These are phyloP conservation scores for Strix aluco DNA, from an alignment of 2,113 vertebrate species.

Conservation along the genomic window DNA sequence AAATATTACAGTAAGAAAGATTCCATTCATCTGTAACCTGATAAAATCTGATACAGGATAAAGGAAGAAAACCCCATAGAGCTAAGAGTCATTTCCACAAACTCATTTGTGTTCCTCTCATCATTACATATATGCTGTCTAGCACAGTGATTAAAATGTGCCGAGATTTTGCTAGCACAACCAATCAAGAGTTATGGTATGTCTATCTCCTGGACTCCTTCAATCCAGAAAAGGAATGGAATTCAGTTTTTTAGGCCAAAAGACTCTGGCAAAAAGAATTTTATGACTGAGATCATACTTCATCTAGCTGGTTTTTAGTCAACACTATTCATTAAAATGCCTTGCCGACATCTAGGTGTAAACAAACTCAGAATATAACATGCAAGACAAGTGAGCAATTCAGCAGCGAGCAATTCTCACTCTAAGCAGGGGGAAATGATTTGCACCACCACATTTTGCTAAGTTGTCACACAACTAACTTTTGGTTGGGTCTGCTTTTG, in stretches of 20 bases:
- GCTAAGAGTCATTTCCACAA: neutral
- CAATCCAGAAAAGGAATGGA: neutral
- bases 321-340: neutral
- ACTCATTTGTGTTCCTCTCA: neutral
- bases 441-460: neutral
- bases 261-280: neutral
- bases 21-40: neutral
- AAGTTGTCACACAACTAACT: neutral
- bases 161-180: neutral
- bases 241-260: neutral
- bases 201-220: neutral
- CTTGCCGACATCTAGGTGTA: neutral
- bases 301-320: neutral
- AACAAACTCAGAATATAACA: neutral
- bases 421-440: neutral
- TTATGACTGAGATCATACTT: neutral
- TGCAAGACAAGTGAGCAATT: neutral
- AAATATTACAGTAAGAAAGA: neutral
- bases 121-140: fast-evolving
- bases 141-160: neutral
- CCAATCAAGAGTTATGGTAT: neutral
- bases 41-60: neutral
- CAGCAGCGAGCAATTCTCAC: neutral
- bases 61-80: neutral
- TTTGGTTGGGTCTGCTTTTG: slow-evolving; percentile 17